A percentile compares a stretch with the other conserved stretches of the same genome.
Evolutionary conservation across 2,888 invertebrate genomes (phyloP).

Genomic region (Taphrorychus bicolor): DNA sequence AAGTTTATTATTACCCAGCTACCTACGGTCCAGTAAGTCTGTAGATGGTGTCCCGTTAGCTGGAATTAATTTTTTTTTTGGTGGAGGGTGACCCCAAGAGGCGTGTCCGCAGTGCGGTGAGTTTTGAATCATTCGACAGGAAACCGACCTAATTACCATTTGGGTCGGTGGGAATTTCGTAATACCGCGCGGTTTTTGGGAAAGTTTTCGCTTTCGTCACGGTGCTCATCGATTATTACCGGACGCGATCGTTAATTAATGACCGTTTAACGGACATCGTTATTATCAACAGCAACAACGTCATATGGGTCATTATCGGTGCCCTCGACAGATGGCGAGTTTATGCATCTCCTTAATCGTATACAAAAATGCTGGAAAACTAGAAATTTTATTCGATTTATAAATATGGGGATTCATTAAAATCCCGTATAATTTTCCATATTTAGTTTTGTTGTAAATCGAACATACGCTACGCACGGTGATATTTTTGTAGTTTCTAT

Average conservation of each 20-base stretch:
- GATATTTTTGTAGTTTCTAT: no score
- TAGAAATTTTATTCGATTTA: not conserved
- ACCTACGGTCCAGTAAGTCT: conserved; percentile 8
- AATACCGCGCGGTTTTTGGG: not conserved
- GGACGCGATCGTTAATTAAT: not conserved
- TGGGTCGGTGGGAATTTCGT: not conserved
- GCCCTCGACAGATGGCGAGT: not conserved
- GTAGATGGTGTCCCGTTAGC: conserved; percentile 3
- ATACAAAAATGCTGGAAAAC: not conserved
- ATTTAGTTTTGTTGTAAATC: not conserved
- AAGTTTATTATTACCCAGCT: conserved; percentile 6
- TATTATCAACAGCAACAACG: not conserved
- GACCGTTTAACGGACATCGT: not conserved
- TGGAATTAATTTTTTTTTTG: not conserved
- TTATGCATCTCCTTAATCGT: not conserved
- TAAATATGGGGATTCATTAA: not conserved
- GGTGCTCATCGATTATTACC: not conserved
- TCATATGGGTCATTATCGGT: not conserved
- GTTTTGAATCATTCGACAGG: not conserved
- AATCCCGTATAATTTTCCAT: not conserved
- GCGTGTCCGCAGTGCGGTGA: not conserved
- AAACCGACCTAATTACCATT: not conserved
- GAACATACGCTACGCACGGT: no score
- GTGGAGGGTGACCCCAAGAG: not conserved
- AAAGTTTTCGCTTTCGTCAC: not conserved